Evolutionary conservation across 2,888 invertebrate genomes (phyloP).

Genomic region (Sesamia inferens): DNA sequence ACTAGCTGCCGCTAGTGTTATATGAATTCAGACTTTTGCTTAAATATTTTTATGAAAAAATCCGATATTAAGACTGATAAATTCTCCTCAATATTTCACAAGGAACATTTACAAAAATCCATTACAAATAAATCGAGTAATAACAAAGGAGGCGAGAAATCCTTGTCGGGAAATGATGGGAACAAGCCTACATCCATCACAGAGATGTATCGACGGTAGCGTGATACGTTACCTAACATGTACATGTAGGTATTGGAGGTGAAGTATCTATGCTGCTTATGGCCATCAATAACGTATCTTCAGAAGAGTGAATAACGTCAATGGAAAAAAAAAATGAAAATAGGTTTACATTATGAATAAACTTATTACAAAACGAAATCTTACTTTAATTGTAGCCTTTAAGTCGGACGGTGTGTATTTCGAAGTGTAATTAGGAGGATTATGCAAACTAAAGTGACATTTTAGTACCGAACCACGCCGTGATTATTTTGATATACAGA

Average conservation of each 20-base stretch:
- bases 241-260: slow-evolving; percentile 32
- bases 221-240: slow-evolving; percentile 48
- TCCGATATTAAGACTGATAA: slow-evolving; percentile 6
- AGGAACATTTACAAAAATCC: slow-evolving; percentile 33
- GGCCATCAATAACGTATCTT: slow-evolving; percentile 34
- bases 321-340: not conserved
- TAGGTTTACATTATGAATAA: not conserved
- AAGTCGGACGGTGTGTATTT: no score
- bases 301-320: not conserved
- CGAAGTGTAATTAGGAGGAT: no score
- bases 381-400: no score
- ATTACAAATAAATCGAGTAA: slow-evolving; percentile 48
- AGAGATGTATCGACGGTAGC: slow-evolving; percentile 52
- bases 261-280: slow-evolving; percentile 4
- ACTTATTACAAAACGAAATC: not conserved
- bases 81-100: slow-evolving; percentile 29
- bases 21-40: not conserved
- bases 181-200: slow-evolving; percentile 57
- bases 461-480: no score
- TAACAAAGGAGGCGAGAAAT: slow-evolving; percentile 51
- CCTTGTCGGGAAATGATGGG: slow-evolving; percentile 48
- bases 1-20: no score
- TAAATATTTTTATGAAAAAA: not conserved
- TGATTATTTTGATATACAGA: no score
- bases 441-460: no score